Percentiles rank a stretch among this genome's conserved stretches.
phyloP scores from a whole-genome alignment of 1,140 invertebrate species.

The Akabosia matsudoensis region DNA sequence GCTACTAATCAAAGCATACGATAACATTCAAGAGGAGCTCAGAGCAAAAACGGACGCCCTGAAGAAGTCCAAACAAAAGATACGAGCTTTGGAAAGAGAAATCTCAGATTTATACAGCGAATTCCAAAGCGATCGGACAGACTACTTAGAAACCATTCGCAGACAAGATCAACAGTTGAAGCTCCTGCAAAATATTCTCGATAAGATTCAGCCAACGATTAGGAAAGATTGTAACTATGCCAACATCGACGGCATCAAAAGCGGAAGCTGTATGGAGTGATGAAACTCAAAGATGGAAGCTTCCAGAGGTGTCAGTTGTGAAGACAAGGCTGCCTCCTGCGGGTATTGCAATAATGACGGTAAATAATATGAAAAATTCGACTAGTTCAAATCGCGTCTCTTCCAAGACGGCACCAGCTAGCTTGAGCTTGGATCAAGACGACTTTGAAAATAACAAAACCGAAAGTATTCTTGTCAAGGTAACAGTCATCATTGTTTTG shows the following conservation, averaged over 20 bases:
- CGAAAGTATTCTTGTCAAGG: constrained; percentile 51
- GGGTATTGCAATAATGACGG: constrained; percentile 47
- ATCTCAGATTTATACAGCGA: constrained; percentile 75
- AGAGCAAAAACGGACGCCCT: constrained; percentile 68
- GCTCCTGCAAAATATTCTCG: constrained; percentile 66
- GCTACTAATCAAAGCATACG: constrained; percentile 65
- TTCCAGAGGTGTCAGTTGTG: constrained; percentile 65
- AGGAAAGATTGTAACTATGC: constrained; percentile 71
- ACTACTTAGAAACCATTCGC: constrained; percentile 80
- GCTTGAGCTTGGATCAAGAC: constrained; percentile 51
- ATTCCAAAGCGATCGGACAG: constrained; percentile 77
- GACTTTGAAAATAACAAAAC: constrained; percentile 51
- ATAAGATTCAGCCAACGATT: constrained; percentile 68
- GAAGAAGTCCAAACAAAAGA: constrained; percentile 64
- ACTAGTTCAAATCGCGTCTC: constrained; percentile 49
- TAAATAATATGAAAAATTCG: constrained; percentile 26
- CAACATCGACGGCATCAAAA: background rate
- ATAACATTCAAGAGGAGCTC: constrained; percentile 73
- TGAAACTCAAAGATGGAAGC: constrained; percentile 66
- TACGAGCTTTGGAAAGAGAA: constrained; percentile 64
- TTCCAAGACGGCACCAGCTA: constrained; percentile 54
- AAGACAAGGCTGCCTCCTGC: constrained; percentile 67
- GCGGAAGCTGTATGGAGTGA: constrained; percentile 60
- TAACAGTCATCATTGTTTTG: constrained; percentile 27
- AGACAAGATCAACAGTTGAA: constrained; percentile 70